Percentiles rank a stretch among this genome's conserved stretches.
phyloP scores from a whole-genome alignment of 2,888 invertebrate genomes.

The Galerucella pusilla region DNA sequence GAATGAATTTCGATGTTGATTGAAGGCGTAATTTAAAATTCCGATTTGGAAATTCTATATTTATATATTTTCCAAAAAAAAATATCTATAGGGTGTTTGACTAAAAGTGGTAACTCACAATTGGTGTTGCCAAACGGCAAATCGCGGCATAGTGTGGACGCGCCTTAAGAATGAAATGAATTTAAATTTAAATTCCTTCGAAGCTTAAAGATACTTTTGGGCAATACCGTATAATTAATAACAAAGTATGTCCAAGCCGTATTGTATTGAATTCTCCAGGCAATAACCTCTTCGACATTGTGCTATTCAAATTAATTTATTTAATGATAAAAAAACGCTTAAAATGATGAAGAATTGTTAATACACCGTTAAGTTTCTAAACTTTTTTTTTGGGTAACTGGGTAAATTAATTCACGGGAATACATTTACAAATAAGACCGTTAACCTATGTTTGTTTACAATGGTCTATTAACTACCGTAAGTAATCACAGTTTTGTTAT shows the following conservation, averaged over 20 bases:
- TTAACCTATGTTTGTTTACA: constrained; percentile 10
- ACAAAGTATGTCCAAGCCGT: too few species aligned
- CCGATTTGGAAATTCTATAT: background rate
- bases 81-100: background rate
- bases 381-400: background rate
- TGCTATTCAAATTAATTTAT: background rate
- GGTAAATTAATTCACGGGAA: constrained; percentile 1
- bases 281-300: background rate
- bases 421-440: background rate
- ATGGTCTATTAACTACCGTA: background rate
- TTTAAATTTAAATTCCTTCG: too few species aligned
- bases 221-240: too few species aligned
- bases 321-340: background rate
- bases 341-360: background rate
- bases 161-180: too few species aligned
- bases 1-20: constrained; percentile 11
- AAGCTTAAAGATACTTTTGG: too few species aligned
- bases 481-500: constrained; percentile 3
- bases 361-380: background rate
- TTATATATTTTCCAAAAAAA: background rate
- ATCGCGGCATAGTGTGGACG: too few species aligned
- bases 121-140: too few species aligned
- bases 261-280: too few species aligned
- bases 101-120: too few species aligned
- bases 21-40: background rate